Conservation (phyloP, 2,888 invertebrate species). For the Eristalis arbustorum region DNA sequence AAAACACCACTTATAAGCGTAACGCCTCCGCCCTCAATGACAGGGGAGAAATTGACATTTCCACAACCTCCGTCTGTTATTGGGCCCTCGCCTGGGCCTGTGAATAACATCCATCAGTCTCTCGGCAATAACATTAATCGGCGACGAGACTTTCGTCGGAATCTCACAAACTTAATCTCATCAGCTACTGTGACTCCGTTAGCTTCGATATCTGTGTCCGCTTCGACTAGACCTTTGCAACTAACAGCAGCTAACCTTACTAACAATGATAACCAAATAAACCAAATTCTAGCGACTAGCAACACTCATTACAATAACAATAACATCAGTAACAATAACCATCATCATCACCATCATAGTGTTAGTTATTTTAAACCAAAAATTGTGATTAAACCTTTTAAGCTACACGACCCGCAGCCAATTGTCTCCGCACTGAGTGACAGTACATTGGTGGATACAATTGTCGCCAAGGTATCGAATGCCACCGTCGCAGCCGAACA, state of each 20-base stretch:
- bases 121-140: slow-evolving; percentile 72
- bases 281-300: slow-evolving; percentile 63
- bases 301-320: slow-evolving; percentile 72
- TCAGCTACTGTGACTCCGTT: slow-evolving; percentile 73
- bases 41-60: slow-evolving; percentile 18
- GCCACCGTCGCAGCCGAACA: slow-evolving; percentile 78
- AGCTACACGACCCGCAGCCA: slow-evolving; percentile 80
- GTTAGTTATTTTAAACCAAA: slow-evolving; percentile 75
- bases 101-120: slow-evolving; percentile 72
- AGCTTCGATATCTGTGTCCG: slow-evolving; percentile 69
- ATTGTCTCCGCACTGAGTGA: slow-evolving; percentile 78
- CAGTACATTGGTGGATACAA: slow-evolving; percentile 78
- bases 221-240: slow-evolving; percentile 66
- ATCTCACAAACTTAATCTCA: slow-evolving; percentile 53
- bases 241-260: slow-evolving; percentile 61
- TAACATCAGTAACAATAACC: slow-evolving; percentile 68
- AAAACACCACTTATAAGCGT: slow-evolving; percentile 71
- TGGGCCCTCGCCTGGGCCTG: slow-evolving; percentile 36
- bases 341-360: slow-evolving; percentile 65
- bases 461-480: slow-evolving; percentile 79
- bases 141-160: slow-evolving; percentile 64
- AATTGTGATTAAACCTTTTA: slow-evolving; percentile 80
- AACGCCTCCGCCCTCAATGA: slow-evolving; percentile 52
- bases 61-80: slow-evolving; percentile 38
- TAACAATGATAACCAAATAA: slow-evolving; percentile 69